These are phyloP conservation scores for Megathymus violae DNA, from an alignment of 1,140 invertebrate genomes.

Conservation along the genomic window DNA sequence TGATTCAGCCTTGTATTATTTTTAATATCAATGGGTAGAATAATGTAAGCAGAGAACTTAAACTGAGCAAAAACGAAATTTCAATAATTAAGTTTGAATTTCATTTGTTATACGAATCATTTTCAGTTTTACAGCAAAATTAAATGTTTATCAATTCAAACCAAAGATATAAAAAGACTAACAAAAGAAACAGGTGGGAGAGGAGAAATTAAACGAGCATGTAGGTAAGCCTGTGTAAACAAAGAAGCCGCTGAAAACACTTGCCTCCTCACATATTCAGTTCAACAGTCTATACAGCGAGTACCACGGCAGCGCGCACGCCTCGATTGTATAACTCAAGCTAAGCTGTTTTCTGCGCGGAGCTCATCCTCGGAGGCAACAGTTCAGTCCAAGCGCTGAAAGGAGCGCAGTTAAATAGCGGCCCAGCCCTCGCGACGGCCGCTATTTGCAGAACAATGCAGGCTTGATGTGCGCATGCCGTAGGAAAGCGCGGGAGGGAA, in stretches of 20 bases:
- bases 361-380: slow-evolving; percentile 51
- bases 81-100: no score
- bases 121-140: no score
- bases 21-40: neutral
- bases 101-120: no score
- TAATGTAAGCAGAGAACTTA: slow-evolving; percentile 8
- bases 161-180: slow-evolving; percentile 14
- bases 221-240: slow-evolving; percentile 12
- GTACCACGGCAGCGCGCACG: slow-evolving; percentile 10
- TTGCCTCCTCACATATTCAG: slow-evolving; percentile 28
- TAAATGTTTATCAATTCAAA: neutral
- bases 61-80: neutral
- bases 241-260: slow-evolving; percentile 28
- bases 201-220: slow-evolving; percentile 6
- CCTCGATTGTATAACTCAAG: slow-evolving; percentile 54
- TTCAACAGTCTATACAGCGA: slow-evolving; percentile 23
- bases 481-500: slow-evolving; percentile 80
- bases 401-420: slow-evolving; percentile 68
- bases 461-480: slow-evolving; percentile 79
- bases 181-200: slow-evolving; percentile 13
- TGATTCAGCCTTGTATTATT: slow-evolving; percentile 1
- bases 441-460: slow-evolving; percentile 81
- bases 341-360: slow-evolving; percentile 51
- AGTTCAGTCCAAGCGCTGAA: slow-evolving; percentile 61
- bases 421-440: slow-evolving; percentile 59